Evolutionary conservation across 2,113 vertebrate genomes (phyloP), one percentile per base, ranked within the genome.

Genomic region (Eubucco bourcierii): DNA sequence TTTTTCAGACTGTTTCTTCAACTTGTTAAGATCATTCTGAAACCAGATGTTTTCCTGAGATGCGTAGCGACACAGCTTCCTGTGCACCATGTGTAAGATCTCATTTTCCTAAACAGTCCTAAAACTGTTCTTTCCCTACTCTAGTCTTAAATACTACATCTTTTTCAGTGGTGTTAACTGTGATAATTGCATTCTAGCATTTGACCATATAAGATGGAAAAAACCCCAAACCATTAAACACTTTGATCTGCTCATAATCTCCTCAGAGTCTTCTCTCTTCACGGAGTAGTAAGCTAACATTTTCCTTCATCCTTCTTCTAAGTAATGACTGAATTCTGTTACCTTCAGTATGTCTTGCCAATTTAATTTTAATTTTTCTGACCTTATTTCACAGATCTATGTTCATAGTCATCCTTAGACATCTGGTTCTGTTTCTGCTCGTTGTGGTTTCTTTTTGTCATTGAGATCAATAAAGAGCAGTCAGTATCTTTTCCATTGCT

Each of bases 291-390:
- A 34, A 90, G 27, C 27, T 80, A 70, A 63, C 5, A 21, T 76
- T 84, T 94, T 65, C 31, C 11, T 58, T 29, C 58, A 55, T 61
- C 29, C 86, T 85, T 47, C 52, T 87, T 81, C 72, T 53, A 21
- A 4, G 27, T 55, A 56, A 29, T 75, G 7, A 92, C 64, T 88
- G 24, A 90, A 83, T 90, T 74, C 16, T 78, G 20, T 87, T 93
- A 92, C 58, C 80, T 87, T 90, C 75, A n/a, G 20, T 84, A 74
- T 79, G 20, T 84, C n/a, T 76, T 70, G 64, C 8, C 82, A 79
- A 87, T 77, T 89, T 63, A 59, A 79, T 33, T 89, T 89, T 87
- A 46, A 79, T 33, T 89, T 87, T 89, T 68, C 75, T 87, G 71
- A 82, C 20, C 67, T 84, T 87, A 15, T 81, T 90, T 89, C 79